Evolutionary conservation across 2,888 invertebrate species (phyloP), one percentile per base, ranked within the genome.

Genomic region (Caprella mutica): DNA sequence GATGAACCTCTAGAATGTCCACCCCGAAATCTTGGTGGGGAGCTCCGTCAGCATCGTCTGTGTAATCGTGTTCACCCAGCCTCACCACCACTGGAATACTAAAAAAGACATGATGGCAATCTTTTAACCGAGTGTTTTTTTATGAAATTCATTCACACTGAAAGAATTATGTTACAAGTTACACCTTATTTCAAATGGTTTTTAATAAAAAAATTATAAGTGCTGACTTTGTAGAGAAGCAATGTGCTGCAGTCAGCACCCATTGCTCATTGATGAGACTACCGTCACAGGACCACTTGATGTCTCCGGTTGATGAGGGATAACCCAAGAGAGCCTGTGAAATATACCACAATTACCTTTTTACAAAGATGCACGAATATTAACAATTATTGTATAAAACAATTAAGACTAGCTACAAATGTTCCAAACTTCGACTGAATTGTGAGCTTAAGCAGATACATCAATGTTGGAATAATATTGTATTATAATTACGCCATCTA

Each of bases 231-330:
- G 39, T 19, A 5, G 14, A 12, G 50, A 58, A 46, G 50, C 58
- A 58, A 21, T 58, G 58, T 2, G 39, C 29, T 9, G 58, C 58
- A 2, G 58, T 29, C 4, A 58, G 35, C 5, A 58, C 50, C 58
- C 58, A 58, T 17, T 52, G 48, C 2, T 54, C 54, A 33, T 58
- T 58, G 54, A 58, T 54, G 4, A 58, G 39, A 8, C 26, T 27
- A 1, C 58, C 58, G 21, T 27, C 48, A n/a, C 58, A 58, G 43
- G 50, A 58, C 58, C 58, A 58, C 17, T 38, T 50, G 14, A 27
- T 43, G 26, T 12, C 14, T 12, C 42, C 51, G 14, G 4, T 8
- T 5, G 24, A n/a, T 14, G 14, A 12, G 1, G 24, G 12, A 33
- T 40, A 8, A 12, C 56, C 56, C 51, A 56, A n/a, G 21, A 56